Evolutionary conservation across 2,113 vertebrate species (phyloP), one percentile per base, ranked within the genome.

Genomic region (Willisornis vidua): DNA sequence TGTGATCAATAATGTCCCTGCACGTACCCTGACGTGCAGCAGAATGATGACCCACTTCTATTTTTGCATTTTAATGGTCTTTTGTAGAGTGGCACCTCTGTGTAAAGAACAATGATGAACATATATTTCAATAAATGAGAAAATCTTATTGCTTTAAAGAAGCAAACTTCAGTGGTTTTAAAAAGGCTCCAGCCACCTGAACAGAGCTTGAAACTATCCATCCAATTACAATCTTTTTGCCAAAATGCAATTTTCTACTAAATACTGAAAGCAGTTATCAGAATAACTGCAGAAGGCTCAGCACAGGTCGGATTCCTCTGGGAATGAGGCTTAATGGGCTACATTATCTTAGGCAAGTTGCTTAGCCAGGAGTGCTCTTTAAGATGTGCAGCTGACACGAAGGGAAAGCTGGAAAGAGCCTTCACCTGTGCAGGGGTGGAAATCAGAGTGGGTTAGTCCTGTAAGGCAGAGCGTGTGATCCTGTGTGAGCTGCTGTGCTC

Each of bases 41-140:
- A 62, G 20, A 79, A 79, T 71, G 86, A 39, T 96, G 96, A 93
- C 93, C 96, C 70, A 93, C 67, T 95, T 97, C 88, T 96, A 91
- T 91, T 96, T 94, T 70, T 91, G 91, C 73, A 57, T 87, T 92
- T 86, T 45, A 86, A 89, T 6, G 4, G 83, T 55, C 73, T 89
- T 94, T 85, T 80, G n/a, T 86, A 65, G 68, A 70, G 26, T 35
- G 63, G 43, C 62, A 89, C 58, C 49, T 90, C 84, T 49, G 23
- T 80, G 61, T 71, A 84, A 81, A 94, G 65, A 49, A 74, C 67
- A 87, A 28, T 52, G 55, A 46, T 19, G 55, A 85, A 54, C 46
- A 9, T 41, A 76, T 6, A 25, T 84, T 87, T 75, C 45, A 46
- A 35, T 75, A 89, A 75, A 93, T 63, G 33, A 51, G 26, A 84